Percentiles rank a stretch among this genome's conserved stretches.
These are phyloP conservation scores for Xiphophorus birchmanni DNA, from an alignment of 2,797 vertebrate species.

Conservation along the genomic window DNA sequence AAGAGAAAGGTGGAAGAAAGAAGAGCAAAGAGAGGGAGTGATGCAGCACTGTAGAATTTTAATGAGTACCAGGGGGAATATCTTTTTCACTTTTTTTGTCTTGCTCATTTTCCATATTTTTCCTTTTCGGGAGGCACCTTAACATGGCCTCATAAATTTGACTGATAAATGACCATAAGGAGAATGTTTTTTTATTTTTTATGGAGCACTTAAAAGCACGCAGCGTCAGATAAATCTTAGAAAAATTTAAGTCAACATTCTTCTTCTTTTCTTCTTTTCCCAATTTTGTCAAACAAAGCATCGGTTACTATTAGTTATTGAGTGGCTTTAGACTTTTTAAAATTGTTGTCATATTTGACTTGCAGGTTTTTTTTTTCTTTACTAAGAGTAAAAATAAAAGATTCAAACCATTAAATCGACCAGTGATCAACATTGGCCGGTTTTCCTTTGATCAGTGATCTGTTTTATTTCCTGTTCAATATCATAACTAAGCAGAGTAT, in stretches of 20 bases:
- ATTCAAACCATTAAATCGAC: neutral
- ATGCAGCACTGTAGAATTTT: slow-evolving; percentile 76
- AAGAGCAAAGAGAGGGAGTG: slow-evolving; percentile 57
- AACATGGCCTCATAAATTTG: slow-evolving; percentile 44
- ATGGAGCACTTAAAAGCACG: neutral
- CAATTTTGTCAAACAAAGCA: neutral
- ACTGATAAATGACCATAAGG: slow-evolving; percentile 71
- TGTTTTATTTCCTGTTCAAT: neutral
- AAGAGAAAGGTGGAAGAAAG: slow-evolving; percentile 38
- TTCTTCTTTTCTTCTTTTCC: neutral
- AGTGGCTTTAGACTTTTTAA: neutral
- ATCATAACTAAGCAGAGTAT: neutral
- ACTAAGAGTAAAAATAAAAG: neutral
- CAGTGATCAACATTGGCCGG: neutral
- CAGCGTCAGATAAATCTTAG: neutral
- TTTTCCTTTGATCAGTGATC: neutral
- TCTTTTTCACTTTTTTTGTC: slow-evolving; percentile 65
- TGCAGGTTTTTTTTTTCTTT: too few species aligned
- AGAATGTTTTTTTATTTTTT: neutral
- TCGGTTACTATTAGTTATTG: neutral
- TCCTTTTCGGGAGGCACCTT: slow-evolving; percentile 38
- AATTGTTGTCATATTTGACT: neutral
- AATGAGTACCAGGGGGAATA: slow-evolving; percentile 86
- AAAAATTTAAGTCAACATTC: neutral
- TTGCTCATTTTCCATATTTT: slow-evolving; percentile 33